Base-by-base conservation (phyloP, 2,113 vertebrate species). In the Athene cunicularia region DNA sequence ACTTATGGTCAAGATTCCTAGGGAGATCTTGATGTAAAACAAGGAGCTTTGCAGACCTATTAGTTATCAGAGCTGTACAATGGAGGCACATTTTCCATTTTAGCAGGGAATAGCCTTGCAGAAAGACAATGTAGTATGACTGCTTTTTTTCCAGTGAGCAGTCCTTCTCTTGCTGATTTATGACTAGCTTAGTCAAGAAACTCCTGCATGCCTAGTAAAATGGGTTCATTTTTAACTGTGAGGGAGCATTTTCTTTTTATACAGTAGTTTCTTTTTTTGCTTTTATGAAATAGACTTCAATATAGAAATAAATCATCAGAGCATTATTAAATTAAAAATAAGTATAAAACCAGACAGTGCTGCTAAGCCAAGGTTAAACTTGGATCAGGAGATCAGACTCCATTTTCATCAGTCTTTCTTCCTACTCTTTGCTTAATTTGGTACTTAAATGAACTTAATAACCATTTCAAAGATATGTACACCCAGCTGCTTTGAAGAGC, bases 391-490 rank as follows among this genome's bases (percentile, higher is more conserved):
- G 95, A 88, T 92, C 93, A 88, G 79, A 56, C 79, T 56, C 32
- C 47, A 58, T 83, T 93, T 94, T 88, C 93, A 89, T 96, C 91
- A 90, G 58, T 82, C 89, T 87, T 95, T 85, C 77, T 49, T 93
- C 92, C 86, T 77, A 60, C 70, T 88, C 89, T 80, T 82, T 79
- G 94, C 93, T 94, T 95, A 85, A 95, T 96, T 96, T 96, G 79
- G 82, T 93, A 30, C 80, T 95, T 84, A 94, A 90, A 88, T 18
- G 60, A 85, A 56, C 21, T 92, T 71, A 95, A 90, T 80, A 81
- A 88, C 72, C 82, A 49, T 81, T 84, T 79, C 72, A 88, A 68
- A 72, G 91, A 17, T 84, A n/a, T 56, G 82, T 75, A 86, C 92
- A 86, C 87, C 95, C 93, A 95, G 90, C 72, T 94, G 87, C 88